Base-by-base conservation (phyloP, 92 coral and sea anemone species). In the Galaxea fascicularis region DNA sequence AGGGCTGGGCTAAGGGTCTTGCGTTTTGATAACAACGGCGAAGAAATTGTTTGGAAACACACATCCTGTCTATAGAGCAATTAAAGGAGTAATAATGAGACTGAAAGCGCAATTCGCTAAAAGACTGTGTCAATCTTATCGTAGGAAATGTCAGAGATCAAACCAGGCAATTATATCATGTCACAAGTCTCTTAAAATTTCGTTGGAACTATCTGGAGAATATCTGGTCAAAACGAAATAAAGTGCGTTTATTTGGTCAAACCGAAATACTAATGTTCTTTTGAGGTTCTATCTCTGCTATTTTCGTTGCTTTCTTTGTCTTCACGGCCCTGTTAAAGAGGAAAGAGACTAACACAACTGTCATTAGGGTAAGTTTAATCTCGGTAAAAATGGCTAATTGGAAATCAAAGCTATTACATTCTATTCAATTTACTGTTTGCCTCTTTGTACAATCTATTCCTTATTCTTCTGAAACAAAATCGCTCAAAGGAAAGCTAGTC, bases 11-110 rank as follows among this genome's bases (percentile, higher is more conserved):
- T 6, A 29, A 14, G 58, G 31, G 49, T 67, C 44, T 67, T n/a
- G 8, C n/a, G 27, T 24, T 54, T 71, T 21, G 30, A 72, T 53
- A 41, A 70, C 13, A 24, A 59, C 17, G 66, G n/a, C 5, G 59
- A 71, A 70, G 59, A 78, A 71, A 28, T 85, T 72, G 78, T 78
- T 78, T 71, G 89, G 78, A 78, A 71, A 27, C 78, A 71, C 58
- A 83, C 81, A 73, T 83, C 90, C 93, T 92, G 89, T 92, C 83
- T 76, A 90, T 87, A 86, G 94, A 89, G 95, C 95, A 94, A 94
- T 94, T 94, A 92, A 94, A 86, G 25, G 59, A 20, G 75, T 80
- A 89, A 92, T 94, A 89, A 87, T 82, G 78, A 72, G 87, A 85
- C 73, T 74, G 87, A 85, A 67, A 78, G 82, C 83, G 85, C 90